A percentile compares a stretch with the other conserved stretches of the same genome.
Conservation (phyloP, 1,140 invertebrate species). For the Hylyphantes graminicola region DNA sequence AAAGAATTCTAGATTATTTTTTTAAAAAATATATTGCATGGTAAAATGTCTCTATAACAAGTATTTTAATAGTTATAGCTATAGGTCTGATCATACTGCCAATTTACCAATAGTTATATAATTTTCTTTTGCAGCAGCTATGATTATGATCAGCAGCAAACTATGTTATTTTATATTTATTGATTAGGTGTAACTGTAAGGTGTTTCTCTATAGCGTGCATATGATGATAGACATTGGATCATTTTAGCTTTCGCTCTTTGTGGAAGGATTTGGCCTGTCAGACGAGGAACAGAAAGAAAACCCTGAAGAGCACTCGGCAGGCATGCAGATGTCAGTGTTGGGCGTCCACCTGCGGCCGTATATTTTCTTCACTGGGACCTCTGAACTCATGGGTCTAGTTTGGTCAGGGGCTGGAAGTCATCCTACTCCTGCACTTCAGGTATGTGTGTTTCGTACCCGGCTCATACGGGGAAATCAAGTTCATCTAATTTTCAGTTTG, state of each 20-base stretch:
- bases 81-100: no score
- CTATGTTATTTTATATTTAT: not conserved
- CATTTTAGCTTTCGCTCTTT: constrained; percentile 79
- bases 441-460: constrained; percentile 67
- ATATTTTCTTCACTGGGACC: constrained; percentile 86
- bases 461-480: not conserved
- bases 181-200: no score
- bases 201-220: no score
- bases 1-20: no score
- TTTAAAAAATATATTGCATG: no score
- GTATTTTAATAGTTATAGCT: no score
- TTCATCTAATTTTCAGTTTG: no score
- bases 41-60: no score
- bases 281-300: constrained; percentile 65
- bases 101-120: no score
- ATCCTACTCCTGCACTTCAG: constrained; percentile 84
- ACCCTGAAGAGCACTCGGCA: constrained; percentile 76
- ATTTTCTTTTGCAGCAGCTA: no score
- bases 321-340: constrained; percentile 86
- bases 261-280: constrained; percentile 79
- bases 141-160: not conserved
- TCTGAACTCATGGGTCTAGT: constrained; percentile 89
- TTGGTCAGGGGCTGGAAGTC: constrained; percentile 85
- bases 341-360: constrained; percentile 82
- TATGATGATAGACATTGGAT: not conserved